phyloP scores from a whole-genome alignment of 2,888 invertebrate species.

The Darwinula stevensoni region DNA sequence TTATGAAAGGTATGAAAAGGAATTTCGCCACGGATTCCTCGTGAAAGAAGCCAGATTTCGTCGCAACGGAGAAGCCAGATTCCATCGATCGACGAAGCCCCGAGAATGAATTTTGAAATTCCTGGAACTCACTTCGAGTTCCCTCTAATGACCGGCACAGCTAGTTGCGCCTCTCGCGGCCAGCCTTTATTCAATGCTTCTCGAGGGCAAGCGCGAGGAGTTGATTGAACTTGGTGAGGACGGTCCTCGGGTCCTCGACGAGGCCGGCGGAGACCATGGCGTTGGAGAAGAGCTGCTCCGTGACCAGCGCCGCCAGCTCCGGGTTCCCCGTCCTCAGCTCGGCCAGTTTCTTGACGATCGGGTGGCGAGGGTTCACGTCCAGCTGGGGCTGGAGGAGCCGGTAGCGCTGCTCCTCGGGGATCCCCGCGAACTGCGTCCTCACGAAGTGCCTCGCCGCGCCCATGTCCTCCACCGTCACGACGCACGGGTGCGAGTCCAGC shows the following conservation, averaged over 20 bases:
- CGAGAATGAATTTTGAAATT: no score
- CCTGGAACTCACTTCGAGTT: no score
- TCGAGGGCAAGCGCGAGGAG: constrained; percentile 48
- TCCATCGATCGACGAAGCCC: no score
- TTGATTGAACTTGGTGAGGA: constrained; percentile 60
- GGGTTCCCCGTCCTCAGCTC: constrained; percentile 39
- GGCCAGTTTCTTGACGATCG: constrained; percentile 60
- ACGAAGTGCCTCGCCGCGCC: constrained; percentile 84
- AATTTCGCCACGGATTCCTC: no score
- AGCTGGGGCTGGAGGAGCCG: constrained; percentile 63
- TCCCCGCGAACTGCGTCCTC: constrained; percentile 47
- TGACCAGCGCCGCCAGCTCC: constrained; percentile 48
- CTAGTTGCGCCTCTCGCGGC: no score
- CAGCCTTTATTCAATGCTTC: constrained; percentile 28
- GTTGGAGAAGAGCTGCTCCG: constrained; percentile 68
- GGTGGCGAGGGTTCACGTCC: constrained; percentile 78
- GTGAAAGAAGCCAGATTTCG: no score
- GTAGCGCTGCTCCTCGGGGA: constrained; percentile 50
- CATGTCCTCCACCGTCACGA: constrained; percentile 86
- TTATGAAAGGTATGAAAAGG: no score
- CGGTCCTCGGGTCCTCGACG: constrained; percentile 57
- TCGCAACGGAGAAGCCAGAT: no score
- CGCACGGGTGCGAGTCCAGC: constrained; percentile 68
- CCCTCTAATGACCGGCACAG: no score
- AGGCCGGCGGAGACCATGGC: constrained; percentile 86